phyloP scores from a whole-genome alignment of 2,113 vertebrate genomes.

The Phrynocephalus versicolor region DNA sequence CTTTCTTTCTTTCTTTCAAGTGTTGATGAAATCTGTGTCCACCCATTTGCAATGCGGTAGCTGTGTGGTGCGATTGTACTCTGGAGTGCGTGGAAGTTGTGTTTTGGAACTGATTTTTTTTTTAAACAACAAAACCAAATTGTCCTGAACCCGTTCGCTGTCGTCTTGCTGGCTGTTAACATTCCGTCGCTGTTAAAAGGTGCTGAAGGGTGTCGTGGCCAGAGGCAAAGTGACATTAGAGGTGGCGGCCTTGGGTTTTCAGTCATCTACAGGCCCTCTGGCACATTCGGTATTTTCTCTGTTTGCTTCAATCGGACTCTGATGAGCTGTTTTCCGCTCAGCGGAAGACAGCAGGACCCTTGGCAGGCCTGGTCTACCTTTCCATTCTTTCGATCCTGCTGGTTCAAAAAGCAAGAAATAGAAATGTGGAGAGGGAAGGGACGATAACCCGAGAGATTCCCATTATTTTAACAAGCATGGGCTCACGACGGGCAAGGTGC shows the following conservation, averaged over 20 bases:
- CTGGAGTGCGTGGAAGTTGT: background rate
- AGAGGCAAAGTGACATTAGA: too few species aligned
- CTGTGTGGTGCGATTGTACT: background rate
- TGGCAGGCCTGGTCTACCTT: background rate
- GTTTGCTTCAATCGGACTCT: too few species aligned
- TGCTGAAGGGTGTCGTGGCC: background rate
- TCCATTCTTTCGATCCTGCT: background rate
- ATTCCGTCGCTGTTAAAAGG: background rate
- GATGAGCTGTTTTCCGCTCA: background rate
- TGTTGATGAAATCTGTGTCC: background rate
- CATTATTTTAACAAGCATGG: background rate
- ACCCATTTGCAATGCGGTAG: background rate
- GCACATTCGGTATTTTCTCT: background rate
- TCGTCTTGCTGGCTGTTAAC: background rate
- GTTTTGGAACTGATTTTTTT: slow-evolving; percentile 33
- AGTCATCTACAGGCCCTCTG: background rate
- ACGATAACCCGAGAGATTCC: background rate
- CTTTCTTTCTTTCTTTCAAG: background rate
- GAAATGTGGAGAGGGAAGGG: background rate
- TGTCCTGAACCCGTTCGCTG: slow-evolving; percentile 10
- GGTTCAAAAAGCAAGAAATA: background rate
- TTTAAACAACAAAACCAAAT: background rate
- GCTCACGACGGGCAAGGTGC: background rate
- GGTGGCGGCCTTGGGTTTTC: background rate
- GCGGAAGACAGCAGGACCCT: background rate